Evolutionary conservation across 1,140 invertebrate genomes (phyloP), one percentile per base, ranked within the genome.

Genomic region (Chymomyza costata): DNA sequence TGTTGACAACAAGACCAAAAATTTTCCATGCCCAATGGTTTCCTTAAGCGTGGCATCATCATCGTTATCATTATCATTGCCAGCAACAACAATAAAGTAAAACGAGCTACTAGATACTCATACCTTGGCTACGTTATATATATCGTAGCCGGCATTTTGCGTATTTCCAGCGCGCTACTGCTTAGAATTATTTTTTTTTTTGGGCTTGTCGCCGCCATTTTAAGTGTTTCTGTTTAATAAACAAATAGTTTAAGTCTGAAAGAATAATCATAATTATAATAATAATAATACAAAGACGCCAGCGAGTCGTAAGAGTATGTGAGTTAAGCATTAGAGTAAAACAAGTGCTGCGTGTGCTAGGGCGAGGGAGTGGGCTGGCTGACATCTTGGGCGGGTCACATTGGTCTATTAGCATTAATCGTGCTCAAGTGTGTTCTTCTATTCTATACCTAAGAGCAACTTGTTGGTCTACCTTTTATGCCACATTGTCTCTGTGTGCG

Each of bases 151-250:
- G n/a, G n/a, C n/a, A n/a, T n/a, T n/a, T n/a, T n/a, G n/a, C n/a
- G n/a, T n/a, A n/a, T n/a, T n/a, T n/a, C n/a, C n/a, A n/a, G n/a
- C n/a, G n/a, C n/a, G n/a, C n/a, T n/a, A n/a, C n/a, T n/a, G n/a
- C n/a, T n/a, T n/a, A n/a, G n/a, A n/a, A n/a, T n/a, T n/a, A n/a
- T n/a, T n/a, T n/a, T n/a, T n/a, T n/a, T n/a, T n/a, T n/a, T 34
- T 73, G 68, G 68, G 63, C 68, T 65, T 76, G 70, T 45, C 65
- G 28, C 25, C 32, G 51, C 43, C 49, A 76, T 69, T 69, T 74
- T 76, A 14, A 69, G 65, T 74, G 69, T 65, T 74, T 74, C 76
- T 74, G 51, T 76, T 74, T 61, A 76, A 65, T 74, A 76, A 74
- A 74, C 69, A 74, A 76, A 73, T 66, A 73, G 52, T 54, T 41